phyloP scores from a whole-genome alignment of 1,140 invertebrate genomes.

The Drosophila santomea region DNA sequence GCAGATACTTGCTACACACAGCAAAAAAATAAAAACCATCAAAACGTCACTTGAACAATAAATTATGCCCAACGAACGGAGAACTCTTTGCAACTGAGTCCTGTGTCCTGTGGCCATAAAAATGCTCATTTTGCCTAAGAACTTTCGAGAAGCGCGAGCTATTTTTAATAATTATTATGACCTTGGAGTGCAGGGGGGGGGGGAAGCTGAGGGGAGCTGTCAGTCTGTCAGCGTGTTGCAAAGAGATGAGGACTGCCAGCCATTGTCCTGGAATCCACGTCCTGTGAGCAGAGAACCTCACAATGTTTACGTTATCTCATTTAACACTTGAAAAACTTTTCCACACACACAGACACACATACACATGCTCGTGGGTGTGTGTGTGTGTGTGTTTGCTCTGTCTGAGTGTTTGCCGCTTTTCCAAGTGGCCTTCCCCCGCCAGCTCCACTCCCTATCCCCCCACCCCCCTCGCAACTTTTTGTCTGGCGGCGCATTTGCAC shows the following conservation, averaged over 20 bases:
- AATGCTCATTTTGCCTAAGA: constrained; percentile 42
- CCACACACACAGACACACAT: constrained; percentile 32
- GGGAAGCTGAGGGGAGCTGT: constrained; percentile 19
- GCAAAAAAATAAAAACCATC: constrained; percentile 45
- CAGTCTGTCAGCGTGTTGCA: constrained; percentile 57
- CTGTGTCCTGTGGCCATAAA: not conserved
- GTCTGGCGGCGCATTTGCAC: constrained; percentile 66
- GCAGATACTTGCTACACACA: constrained; percentile 47
- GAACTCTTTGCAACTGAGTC: constrained; percentile 1
- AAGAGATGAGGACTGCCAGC: constrained; percentile 8
- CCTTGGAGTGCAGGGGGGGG: not conserved
- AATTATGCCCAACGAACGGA: constrained; percentile 40
- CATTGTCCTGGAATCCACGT: constrained; percentile 37
- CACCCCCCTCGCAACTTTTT: not conserved
- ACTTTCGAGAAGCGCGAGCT: constrained; percentile 50
- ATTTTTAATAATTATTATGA: constrained; percentile 79
- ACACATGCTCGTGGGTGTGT: not conserved
- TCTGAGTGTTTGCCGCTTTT: constrained; percentile 37
- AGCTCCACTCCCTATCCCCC: not conserved
- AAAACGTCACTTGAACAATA: constrained; percentile 73
- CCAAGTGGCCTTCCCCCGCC: constrained; percentile 28
- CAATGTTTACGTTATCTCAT: constrained; percentile 80
- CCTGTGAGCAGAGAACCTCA: constrained; percentile 19
- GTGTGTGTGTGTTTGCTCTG: constrained; percentile 7
- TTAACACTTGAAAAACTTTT: constrained; percentile 81